These are phyloP conservation scores for Brachionus sp. DNA, from an alignment of 1,140 invertebrate genomes.

Conservation along the genomic window DNA sequence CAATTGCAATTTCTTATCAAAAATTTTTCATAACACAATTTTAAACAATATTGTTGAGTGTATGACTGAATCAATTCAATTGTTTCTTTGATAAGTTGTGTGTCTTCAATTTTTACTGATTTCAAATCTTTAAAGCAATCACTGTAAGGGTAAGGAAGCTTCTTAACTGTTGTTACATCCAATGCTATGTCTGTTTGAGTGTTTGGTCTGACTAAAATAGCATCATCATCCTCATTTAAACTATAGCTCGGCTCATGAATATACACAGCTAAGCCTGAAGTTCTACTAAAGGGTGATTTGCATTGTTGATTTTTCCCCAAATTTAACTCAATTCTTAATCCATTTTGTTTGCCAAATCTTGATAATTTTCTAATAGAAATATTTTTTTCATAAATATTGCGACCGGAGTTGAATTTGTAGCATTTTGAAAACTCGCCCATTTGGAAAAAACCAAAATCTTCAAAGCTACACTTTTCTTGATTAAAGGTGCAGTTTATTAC, in stretches of 20 bases:
- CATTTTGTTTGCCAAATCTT: background rate
- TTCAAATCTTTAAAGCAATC: background rate
- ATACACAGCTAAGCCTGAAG: slow-evolving; percentile 23
- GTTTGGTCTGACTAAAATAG: background rate
- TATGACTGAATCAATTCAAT: background rate
- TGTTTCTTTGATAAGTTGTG: background rate
- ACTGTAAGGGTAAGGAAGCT: slow-evolving; percentile 1
- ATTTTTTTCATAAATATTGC: background rate
- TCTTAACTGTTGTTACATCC: background rate
- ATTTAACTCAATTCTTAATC: background rate
- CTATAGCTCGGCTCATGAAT: slow-evolving; percentile 3
- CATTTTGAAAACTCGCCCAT: slow-evolving; percentile 38
- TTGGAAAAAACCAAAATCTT: slow-evolving; percentile 3
- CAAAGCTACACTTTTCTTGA: background rate
- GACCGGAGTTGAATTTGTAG: background rate
- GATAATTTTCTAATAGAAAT: background rate
- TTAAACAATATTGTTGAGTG: slow-evolving; percentile 36
- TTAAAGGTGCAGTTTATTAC: background rate
- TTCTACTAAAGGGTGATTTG: background rate
- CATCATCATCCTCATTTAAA: slow-evolving; percentile 29
- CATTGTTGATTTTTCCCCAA: background rate
- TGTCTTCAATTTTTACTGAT: background rate
- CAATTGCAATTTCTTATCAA: slow-evolving; percentile 33
- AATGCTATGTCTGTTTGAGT: slow-evolving; percentile 13
- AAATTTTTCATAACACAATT: slow-evolving; percentile 34